Base-by-base conservation (phyloP, 2,888 invertebrate species). In the Seira sanloemensis region DNA sequence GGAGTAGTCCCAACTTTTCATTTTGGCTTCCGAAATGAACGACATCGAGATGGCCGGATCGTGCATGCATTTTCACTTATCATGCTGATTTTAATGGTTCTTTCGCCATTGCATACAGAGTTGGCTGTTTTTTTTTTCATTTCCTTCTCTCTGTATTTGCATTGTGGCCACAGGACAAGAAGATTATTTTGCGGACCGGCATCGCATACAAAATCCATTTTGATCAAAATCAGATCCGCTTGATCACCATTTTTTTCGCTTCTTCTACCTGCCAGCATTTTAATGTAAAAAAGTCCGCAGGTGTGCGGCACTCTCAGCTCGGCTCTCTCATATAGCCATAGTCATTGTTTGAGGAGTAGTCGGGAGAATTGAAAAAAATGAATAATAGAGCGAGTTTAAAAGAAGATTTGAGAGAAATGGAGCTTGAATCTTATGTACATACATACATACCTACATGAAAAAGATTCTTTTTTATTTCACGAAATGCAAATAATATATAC, bases 51-150 rank as follows among this genome's bases (percentile, higher is more conserved):
- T n/a, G n/a, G n/a, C n/a, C n/a, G n/a, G 73, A 73, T 79, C 79
- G 79, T 79, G 79, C 79, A 79, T 73, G 79, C 27, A 65, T 72
- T 73, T 79, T 79, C 73, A 66, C 73, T 79, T 78, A 71, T 72
- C 78, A 71, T 78, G 74, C 71, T 65, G 46, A 27, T n/a, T n/a
- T n/a, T 71, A 65, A 65, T 78, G 23, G 24, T 46, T 54, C 71
- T 21, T 21, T 19, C 19, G 16, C 50, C 25, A 71, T 71, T 71
- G 16, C n/a, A n/a, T n/a, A n/a, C n/a, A n/a, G n/a, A n/a, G n/a
- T n/a, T n/a, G n/a, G n/a, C n/a, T n/a, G n/a, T n/a, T n/a, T n/a
- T 50, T 23, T 26, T 58, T 58, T 46, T 54, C 54, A 46, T 21
- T 54, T 72, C 54, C 24, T 1, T n/a, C 18, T 7, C 23, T 27